Evolutionary conservation across 2,113 vertebrate genomes (phyloP), one percentile per base, ranked within the genome.

Genomic region (Petromus typicus): DNA sequence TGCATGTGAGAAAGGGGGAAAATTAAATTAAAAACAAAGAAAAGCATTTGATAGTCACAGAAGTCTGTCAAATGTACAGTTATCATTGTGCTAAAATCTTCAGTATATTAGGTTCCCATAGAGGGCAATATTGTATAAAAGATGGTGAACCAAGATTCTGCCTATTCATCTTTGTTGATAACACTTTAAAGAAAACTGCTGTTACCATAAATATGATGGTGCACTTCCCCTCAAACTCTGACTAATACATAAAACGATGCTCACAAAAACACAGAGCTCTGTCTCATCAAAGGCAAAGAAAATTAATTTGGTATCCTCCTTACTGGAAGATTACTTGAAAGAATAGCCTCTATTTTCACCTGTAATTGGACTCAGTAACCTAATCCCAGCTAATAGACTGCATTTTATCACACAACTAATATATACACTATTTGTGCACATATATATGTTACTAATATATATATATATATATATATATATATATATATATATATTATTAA

Each of bases 51-150:
- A 3, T 34, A 20, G 34, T 67, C 20, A 88, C 61, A 83, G 54
- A 71, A 91, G 2, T 84, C 12, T 69, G 93, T 86, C 23, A 59
- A 94, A 18, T 3, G 89, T 16, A 0, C 25, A 18, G 1, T 1
- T 89, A 34, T 51, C 40, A 34, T 30, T 22, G n/a, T 81, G 71
- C 32, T 96, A 45, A 73, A 76, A 95, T 95, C 89, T 84, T 54
- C 91, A 97, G 32, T 71, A 97, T 95, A 92, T 93, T 57, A 78
- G 95, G 90, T 80, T 98, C 98, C 98, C 98, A 97, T 98, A 98
- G 98, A 98, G 98, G 98, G 98, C 98, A 98, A 98, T 98, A 97
- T 98, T 98, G 98, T 96, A 98, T 98, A 98, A 98, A 98, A 98
- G 97, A 99, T 98, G 86, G 16, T 51, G 79, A 96, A 25, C 25